Conservation (phyloP, 2,888 invertebrate genomes). For the Nysson spinosus region DNA sequence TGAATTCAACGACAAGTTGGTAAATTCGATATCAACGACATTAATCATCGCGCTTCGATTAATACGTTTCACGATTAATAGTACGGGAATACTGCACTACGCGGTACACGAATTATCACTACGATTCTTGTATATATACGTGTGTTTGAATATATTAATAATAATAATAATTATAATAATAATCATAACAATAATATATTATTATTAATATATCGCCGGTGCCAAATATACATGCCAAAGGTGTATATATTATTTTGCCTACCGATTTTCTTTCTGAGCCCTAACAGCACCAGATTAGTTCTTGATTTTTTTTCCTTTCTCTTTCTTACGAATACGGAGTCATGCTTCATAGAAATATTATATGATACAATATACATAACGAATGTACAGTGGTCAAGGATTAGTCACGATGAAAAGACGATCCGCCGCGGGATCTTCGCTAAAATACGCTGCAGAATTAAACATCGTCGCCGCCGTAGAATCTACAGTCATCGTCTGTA, state of each 20-base stretch:
- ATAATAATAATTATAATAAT: conserved; percentile 51
- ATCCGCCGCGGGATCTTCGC: conserved; percentile 74
- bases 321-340: conserved; percentile 25
- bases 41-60: too few species aligned
- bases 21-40: background rate
- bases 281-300: conserved; percentile 21
- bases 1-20: too few species aligned
- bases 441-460: conserved; percentile 75
- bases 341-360: conserved; percentile 61
- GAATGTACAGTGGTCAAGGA: conserved; percentile 75
- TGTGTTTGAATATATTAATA: conserved; percentile 39
- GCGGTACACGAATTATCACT: background rate
- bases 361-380: conserved; percentile 74
- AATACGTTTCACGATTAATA: too few species aligned
- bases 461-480: conserved; percentile 65
- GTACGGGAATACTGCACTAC: conserved; percentile 19
- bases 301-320: too few species aligned
- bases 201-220: conserved; percentile 65
- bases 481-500: conserved; percentile 49
- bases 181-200: conserved; percentile 30
- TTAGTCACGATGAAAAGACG: conserved; percentile 74
- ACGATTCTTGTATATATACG: conserved; percentile 38
- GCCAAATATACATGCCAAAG: conserved; percentile 72
- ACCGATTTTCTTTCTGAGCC: conserved; percentile 8
- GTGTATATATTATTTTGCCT: conserved; percentile 37